Evolutionary conservation across 1,140 invertebrate genomes (phyloP).

Genomic region (Cylas formicarius): DNA sequence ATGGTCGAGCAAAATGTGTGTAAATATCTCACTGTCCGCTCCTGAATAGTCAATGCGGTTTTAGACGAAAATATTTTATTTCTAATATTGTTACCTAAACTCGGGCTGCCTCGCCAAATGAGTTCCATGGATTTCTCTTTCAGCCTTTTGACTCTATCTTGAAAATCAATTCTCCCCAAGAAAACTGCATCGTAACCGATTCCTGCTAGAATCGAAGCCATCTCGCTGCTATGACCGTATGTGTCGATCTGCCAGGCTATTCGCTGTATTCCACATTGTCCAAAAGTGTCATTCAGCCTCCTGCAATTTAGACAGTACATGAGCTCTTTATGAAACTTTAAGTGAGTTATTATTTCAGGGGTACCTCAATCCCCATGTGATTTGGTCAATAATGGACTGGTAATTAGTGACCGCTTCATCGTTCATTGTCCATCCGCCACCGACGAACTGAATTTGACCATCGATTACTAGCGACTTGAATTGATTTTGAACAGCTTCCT

Average conservation of each 20-base stretch:
- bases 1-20: constrained; percentile 63
- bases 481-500: constrained; percentile 50
- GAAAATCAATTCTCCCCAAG: constrained; percentile 81
- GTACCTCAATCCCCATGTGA: constrained; percentile 66
- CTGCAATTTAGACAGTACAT: constrained; percentile 29
- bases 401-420: constrained; percentile 92
- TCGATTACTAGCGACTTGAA: constrained; percentile 53
- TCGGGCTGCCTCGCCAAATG: constrained; percentile 74
- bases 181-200: constrained; percentile 84
- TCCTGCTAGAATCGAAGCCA: constrained; percentile 76
- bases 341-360: too few relatives aligned
- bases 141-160: constrained; percentile 66
- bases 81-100: constrained; percentile 44
- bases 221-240: constrained; percentile 84
- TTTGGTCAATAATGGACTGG: constrained; percentile 89
- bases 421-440: constrained; percentile 87
- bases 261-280: constrained; percentile 68
- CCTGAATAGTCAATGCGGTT: constrained; percentile 20
- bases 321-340: constrained; percentile 21
- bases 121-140: constrained; percentile 67
- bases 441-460: constrained; percentile 82
- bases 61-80: constrained; percentile 36
- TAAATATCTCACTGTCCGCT: constrained; percentile 57
- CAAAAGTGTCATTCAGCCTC: constrained; percentile 74
- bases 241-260: constrained; percentile 93